Evolutionary conservation across 1,140 invertebrate species (phyloP).

Genomic region (Tachypleus tridentatus): DNA sequence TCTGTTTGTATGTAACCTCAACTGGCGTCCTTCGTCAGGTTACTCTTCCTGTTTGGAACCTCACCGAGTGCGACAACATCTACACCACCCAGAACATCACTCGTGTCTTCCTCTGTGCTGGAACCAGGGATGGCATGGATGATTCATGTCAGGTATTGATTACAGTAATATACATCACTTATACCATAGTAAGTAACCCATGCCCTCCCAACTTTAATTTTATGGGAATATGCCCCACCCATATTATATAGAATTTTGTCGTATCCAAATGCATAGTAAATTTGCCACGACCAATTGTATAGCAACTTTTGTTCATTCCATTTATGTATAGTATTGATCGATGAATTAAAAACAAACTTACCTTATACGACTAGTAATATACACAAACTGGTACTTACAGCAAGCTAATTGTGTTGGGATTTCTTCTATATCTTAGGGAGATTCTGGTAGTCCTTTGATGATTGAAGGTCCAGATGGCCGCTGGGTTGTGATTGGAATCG

Average conservation of each 20-base stretch:
- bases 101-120: slow-evolving; percentile 54
- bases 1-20: slow-evolving; percentile 20
- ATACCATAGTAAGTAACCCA: too few relatives aligned
- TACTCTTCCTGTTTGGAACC: slow-evolving; percentile 42
- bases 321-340: too few relatives aligned
- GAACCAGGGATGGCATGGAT: slow-evolving; percentile 72
- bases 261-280: too few relatives aligned
- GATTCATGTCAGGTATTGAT: slow-evolving; percentile 50
- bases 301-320: too few relatives aligned
- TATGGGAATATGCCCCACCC: too few relatives aligned
- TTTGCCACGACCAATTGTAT: too few relatives aligned
- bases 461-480: slow-evolving; percentile 19
- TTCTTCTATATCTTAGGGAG: slow-evolving; percentile 12
- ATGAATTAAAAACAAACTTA: too few relatives aligned
- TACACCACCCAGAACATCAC: slow-evolving; percentile 46
- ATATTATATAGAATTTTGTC: too few relatives aligned
- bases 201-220: too few relatives aligned
- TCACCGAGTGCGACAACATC: slow-evolving; percentile 35
- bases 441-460: slow-evolving; percentile 40
- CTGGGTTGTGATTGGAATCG: slow-evolving; percentile 55
- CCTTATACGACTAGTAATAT: too few relatives aligned
- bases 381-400: too few relatives aligned
- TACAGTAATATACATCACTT: too few relatives aligned
- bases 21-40: slow-evolving; percentile 46
- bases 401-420: background rate